These are phyloP conservation scores for Eremobia ochroleuca DNA, from an alignment of 2,888 invertebrate genomes.

Conservation along the genomic window DNA sequence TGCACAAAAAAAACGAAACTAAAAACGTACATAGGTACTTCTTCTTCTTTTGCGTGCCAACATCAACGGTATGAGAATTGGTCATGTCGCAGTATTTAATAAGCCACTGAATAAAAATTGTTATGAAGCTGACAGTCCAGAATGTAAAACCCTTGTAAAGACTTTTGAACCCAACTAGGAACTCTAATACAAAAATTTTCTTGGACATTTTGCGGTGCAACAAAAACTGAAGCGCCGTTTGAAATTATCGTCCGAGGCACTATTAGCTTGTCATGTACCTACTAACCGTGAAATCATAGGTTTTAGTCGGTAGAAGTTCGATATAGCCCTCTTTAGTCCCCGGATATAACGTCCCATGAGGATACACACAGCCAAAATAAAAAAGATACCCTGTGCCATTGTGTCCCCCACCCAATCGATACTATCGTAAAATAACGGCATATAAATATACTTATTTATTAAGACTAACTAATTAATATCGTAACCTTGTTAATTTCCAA, in stretches of 20 bases:
- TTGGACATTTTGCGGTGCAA: not conserved
- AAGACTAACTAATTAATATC: no score
- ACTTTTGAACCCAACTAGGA: not conserved
- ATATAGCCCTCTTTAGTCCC: no score
- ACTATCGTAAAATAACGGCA: not conserved
- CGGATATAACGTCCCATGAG: not conserved
- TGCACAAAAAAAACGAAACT: not conserved
- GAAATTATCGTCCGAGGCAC: not conserved
- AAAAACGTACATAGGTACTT: slow-evolving; percentile 1
- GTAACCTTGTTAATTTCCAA: not conserved
- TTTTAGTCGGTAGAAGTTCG: not conserved
- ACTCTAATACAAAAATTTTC: not conserved
- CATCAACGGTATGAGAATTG: slow-evolving; percentile 14
- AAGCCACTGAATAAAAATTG: not conserved
- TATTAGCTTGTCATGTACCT: not conserved
- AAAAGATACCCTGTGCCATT: not conserved
- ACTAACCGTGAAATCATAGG: not conserved
- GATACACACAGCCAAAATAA: not conserved
- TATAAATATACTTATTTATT: not conserved
- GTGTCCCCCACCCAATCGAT: no score
- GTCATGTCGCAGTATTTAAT: not conserved
- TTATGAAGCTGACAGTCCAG: not conserved
- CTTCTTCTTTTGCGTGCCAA: not conserved
- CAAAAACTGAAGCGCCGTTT: not conserved
- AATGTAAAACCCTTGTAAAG: not conserved